Percentiles rank a stretch among this genome's conserved stretches.
phyloP scores from a whole-genome alignment of 1,140 invertebrate species.

The Frieseomelitta varia region DNA sequence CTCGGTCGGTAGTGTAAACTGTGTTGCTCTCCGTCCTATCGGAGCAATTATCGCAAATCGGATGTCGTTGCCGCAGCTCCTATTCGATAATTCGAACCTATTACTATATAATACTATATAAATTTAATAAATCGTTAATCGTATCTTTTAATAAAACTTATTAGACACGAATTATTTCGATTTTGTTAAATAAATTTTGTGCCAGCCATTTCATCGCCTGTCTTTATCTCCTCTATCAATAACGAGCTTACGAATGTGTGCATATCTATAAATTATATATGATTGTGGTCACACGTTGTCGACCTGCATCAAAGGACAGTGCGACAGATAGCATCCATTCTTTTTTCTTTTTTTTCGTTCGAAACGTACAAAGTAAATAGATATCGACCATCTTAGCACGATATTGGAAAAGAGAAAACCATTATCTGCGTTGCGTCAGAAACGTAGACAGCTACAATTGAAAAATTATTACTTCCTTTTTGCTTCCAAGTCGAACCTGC shows the following conservation, averaged over 20 bases:
- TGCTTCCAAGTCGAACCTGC: no score
- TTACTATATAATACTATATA: no score
- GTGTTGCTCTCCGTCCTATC: no score
- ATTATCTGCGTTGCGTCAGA: conserved; percentile 9
- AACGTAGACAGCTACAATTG: neutral
- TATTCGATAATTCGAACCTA: no score
- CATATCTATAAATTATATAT: conserved; percentile 26
- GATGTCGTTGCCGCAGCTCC: no score
- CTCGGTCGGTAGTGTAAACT: neutral
- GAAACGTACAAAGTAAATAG: conserved; percentile 2
- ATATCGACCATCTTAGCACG: neutral
- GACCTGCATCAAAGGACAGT: neutral
- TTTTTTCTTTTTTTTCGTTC: neutral
- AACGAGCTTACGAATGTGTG: neutral
- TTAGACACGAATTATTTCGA: no score
- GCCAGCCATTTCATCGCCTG: neutral
- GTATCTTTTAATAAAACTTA: no score
- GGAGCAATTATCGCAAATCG: no score
- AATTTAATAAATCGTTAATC: no score
- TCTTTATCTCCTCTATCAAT: neutral
- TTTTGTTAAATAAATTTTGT: no score
- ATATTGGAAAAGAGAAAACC: neutral
- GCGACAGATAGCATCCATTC: neutral
- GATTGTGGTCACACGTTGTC: neutral
- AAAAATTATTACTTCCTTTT: conserved; percentile 26